phyloP scores from a whole-genome alignment of 2,797 vertebrate species.

The Gallinago nigripennis region DNA sequence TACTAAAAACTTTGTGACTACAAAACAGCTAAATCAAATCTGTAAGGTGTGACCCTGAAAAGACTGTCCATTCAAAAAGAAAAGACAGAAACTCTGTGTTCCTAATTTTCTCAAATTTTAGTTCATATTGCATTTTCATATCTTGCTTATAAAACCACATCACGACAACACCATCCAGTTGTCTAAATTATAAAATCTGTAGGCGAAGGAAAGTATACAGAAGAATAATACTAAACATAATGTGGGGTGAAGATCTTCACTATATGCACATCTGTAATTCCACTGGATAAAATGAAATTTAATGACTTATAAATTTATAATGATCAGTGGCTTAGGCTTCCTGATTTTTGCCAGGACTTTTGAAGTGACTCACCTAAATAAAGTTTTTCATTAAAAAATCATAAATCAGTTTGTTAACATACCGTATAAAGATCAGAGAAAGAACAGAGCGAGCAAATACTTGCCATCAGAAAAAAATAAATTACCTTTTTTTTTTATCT shows the following conservation, averaged over 20 bases:
- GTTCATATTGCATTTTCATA: not conserved
- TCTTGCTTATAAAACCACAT: not conserved
- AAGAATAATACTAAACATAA: not conserved
- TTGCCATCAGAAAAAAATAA: not conserved
- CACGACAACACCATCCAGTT: not conserved
- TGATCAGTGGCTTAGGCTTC: not conserved
- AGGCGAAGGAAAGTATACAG: not conserved
- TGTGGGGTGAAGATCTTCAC: not conserved
- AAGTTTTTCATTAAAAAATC: not conserved
- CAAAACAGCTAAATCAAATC: not conserved
- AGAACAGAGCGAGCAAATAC: not conserved
- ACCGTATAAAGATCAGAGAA: not conserved
- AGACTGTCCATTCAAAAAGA: not conserved
- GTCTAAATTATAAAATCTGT: not conserved
- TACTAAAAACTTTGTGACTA: not conserved
- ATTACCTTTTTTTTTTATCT: too few relatives aligned
- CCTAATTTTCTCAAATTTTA: not conserved
- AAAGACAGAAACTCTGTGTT: not conserved
- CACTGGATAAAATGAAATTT: not conserved
- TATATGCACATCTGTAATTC: not conserved
- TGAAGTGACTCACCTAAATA: not conserved
- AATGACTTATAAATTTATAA: not conserved
- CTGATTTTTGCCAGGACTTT: not conserved
- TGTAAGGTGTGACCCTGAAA: not conserved
- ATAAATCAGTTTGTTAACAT: not conserved